These are phyloP conservation scores for Dicyrtoma fusca DNA, from an alignment of 2,888 invertebrate species.

Conservation along the genomic window DNA sequence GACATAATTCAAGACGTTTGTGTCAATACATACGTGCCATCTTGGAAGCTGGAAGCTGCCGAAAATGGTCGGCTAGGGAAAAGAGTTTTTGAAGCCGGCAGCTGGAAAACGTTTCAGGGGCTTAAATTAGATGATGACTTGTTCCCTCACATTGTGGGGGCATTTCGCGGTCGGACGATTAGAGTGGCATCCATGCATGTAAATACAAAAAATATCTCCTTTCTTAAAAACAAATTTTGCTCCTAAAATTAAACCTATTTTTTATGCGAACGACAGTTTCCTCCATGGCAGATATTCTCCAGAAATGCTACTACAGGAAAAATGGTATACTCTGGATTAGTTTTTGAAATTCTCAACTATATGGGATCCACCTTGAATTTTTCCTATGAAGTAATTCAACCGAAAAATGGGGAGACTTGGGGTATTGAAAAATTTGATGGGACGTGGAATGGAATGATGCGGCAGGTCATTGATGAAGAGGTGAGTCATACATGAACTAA, in stretches of 20 bases:
- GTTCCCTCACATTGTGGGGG: slow-evolving; percentile 78
- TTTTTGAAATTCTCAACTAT: slow-evolving; percentile 78
- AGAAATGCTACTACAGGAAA: slow-evolving; percentile 62
- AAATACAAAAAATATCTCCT: too few relatives aligned
- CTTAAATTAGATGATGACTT: slow-evolving; percentile 65
- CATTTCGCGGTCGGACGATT: slow-evolving; percentile 74
- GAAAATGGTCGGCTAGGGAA: slow-evolving; percentile 51
- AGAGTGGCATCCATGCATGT: slow-evolving; percentile 79
- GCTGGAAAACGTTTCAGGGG: slow-evolving; percentile 48
- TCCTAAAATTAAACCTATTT: too few relatives aligned
- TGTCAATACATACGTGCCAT: slow-evolving; percentile 35
- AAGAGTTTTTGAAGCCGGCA: slow-evolving; percentile 50
- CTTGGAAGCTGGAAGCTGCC: slow-evolving; percentile 49
- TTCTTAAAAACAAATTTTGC: too few relatives aligned
- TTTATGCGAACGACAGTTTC: slow-evolving; percentile 67
- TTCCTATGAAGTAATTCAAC: slow-evolving; percentile 64
- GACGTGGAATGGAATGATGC: slow-evolving; percentile 61
- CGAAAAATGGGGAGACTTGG: slow-evolving; percentile 55
- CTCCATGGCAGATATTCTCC: slow-evolving; percentile 81
- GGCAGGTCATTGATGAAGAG: slow-evolving; percentile 63
- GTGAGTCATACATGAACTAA: slow-evolving; percentile 54
- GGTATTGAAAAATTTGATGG: slow-evolving; percentile 56
- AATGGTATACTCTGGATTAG: slow-evolving; percentile 70
- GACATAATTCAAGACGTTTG: slow-evolving; percentile 34
- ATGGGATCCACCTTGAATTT: slow-evolving; percentile 78